These are phyloP conservation scores for Agapornis roseicollis DNA, from an alignment of 2,113 vertebrate species.

Conservation along the genomic window DNA sequence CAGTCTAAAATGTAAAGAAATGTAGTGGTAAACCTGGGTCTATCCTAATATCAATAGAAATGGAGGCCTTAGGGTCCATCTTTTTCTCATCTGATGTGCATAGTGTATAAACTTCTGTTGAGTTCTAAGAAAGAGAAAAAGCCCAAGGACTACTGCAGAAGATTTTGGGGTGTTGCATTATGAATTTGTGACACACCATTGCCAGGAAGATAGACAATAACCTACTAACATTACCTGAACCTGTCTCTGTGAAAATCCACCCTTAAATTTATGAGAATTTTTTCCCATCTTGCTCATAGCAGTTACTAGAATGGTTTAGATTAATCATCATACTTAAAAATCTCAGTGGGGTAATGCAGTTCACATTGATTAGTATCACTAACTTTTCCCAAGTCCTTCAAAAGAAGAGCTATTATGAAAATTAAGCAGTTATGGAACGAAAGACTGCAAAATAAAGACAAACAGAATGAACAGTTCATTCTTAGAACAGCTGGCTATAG, in stretches of 20 bases:
- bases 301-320: background rate
- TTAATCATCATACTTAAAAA: background rate
- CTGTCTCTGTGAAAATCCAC: background rate
- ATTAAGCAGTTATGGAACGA: background rate
- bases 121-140: background rate
- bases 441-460: background rate
- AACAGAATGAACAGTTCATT: background rate
- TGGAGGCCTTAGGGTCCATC: background rate
- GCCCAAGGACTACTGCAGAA: background rate
- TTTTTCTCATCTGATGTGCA: background rate
- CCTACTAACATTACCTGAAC: background rate
- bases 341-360: background rate
- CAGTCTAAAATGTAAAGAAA: background rate
- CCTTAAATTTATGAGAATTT: background rate
- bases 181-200: background rate
- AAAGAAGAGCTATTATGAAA: background rate
- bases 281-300: background rate
- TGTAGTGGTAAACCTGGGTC: background rate
- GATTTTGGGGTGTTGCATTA: background rate
- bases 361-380: background rate
- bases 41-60: background rate
- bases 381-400: background rate
- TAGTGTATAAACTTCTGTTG: background rate
- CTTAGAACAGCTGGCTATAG: background rate
- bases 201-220: background rate